These are phyloP conservation scores for Caenorhabditis drosophilae DNA, from an alignment of 2,888 invertebrate genomes.

Conservation along the genomic window DNA sequence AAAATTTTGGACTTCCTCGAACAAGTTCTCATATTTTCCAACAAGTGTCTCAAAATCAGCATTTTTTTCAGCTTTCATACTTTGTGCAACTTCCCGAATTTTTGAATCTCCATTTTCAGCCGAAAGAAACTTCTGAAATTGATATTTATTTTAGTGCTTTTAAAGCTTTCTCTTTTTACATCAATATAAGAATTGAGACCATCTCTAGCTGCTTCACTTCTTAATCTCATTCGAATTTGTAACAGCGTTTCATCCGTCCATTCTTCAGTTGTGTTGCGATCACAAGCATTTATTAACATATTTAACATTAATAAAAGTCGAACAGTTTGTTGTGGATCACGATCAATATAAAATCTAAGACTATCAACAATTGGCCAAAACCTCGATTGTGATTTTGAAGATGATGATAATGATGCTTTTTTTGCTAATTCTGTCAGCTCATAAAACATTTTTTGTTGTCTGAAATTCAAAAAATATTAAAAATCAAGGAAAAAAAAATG, in stretches of 20 bases:
- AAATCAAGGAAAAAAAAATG: not conserved
- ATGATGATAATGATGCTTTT: too few relatives aligned
- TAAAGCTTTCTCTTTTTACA: not conserved
- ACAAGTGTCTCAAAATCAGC: constrained; percentile 32
- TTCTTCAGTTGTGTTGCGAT: constrained; percentile 71
- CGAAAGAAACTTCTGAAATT: constrained; percentile 16
- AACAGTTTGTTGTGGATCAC: constrained; percentile 9
- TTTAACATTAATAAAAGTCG: constrained; percentile 39
- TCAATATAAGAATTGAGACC: constrained; percentile 19
- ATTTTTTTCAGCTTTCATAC: constrained; percentile 24
- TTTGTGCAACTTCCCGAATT: constrained; percentile 16
- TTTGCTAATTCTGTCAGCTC: constrained; percentile 28
- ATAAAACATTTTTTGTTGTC: constrained; percentile 42
- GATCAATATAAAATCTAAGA: constrained; percentile 25
- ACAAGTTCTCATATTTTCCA: constrained; percentile 35
- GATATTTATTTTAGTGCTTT: not conserved
- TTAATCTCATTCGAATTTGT: constrained; percentile 47
- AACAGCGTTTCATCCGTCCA: constrained; percentile 65
- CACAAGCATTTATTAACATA: constrained; percentile 73
- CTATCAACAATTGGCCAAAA: constrained; percentile 41
- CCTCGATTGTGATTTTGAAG: constrained; percentile 20
- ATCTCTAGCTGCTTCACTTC: constrained; percentile 40
- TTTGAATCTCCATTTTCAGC: constrained; percentile 14
- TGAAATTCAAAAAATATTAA: constrained; percentile 12
- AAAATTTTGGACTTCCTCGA: too few relatives aligned